Percentiles rank a stretch among this genome's conserved stretches.
Evolutionary conservation across 2,113 vertebrate genomes (phyloP).

Genomic region (human (Homo sapiens)): DNA sequence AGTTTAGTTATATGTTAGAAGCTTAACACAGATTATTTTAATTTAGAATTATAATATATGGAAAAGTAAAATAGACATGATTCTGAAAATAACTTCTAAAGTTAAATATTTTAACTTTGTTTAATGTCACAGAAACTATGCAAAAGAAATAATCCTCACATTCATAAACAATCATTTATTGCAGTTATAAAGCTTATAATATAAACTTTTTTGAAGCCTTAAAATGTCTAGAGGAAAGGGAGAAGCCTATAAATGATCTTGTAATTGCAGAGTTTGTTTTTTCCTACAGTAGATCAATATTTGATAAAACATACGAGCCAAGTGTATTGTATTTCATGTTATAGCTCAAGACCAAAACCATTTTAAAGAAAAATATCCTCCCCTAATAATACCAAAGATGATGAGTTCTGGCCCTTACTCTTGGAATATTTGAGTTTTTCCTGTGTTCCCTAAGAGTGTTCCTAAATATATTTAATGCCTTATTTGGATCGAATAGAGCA

Average conservation of each 20-base stretch:
- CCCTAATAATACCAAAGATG: background rate
- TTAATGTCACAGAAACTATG: background rate
- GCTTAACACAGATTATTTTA: background rate
- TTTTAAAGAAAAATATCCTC: background rate
- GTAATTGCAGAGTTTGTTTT: background rate
- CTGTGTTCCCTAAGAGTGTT: background rate
- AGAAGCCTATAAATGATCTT: background rate
- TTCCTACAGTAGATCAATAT: background rate
- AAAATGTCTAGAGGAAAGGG: background rate
- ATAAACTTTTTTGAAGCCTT: background rate
- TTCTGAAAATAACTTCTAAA: constrained; percentile 6
- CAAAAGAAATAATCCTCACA: background rate
- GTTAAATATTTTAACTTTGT: constrained; percentile 18
- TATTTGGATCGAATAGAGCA: background rate
- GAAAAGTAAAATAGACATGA: background rate
- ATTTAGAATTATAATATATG: background rate
- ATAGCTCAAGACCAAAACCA: background rate
- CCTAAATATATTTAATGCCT: background rate
- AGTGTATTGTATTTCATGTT: background rate
- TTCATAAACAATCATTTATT: background rate
- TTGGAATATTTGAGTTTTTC: background rate
- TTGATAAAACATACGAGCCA: background rate
- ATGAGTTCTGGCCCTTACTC: background rate
- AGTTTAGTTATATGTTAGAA: background rate
- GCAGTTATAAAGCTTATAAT: background rate